Conservation (phyloP, 53 echinoderm and acorn worm species). For the Patiria pectinifera region DNA sequence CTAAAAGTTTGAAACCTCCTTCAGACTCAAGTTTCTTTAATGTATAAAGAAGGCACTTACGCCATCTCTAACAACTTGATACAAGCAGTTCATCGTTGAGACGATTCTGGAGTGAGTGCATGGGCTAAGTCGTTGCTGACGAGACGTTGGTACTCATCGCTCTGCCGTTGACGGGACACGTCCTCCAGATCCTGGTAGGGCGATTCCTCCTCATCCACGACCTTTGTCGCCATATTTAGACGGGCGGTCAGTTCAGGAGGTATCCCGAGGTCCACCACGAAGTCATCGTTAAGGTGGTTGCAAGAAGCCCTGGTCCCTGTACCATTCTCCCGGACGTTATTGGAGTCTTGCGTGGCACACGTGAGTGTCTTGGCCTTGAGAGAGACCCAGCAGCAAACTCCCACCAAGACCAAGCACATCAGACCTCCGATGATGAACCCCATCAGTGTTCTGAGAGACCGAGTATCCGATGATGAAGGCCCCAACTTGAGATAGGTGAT, state of each 20-base stretch:
- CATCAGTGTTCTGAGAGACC: slow-evolving; percentile 4
- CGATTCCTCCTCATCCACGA: slow-evolving; percentile 29
- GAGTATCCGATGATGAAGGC: background rate
- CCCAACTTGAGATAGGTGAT: background rate
- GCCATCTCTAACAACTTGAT: too few relatives aligned
- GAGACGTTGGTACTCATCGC: slow-evolving; percentile 51
- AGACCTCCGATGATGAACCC: slow-evolving; percentile 47
- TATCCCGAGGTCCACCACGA: slow-evolving; percentile 18
- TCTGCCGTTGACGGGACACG: slow-evolving; percentile 41
- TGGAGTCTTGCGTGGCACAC: slow-evolving; percentile 1
- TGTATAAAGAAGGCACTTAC: too few relatives aligned
- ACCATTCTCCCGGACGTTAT: background rate
- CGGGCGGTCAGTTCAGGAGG: background rate
- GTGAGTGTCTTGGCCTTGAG: slow-evolving; percentile 42
- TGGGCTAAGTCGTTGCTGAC: slow-evolving; percentile 30
- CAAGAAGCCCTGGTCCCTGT: background rate
- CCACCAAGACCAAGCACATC: slow-evolving; percentile 43
- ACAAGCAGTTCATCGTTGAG: background rate
- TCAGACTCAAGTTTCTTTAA: too few relatives aligned
- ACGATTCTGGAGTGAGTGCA: background rate
- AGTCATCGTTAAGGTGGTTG: background rate
- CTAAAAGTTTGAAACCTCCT: too few relatives aligned
- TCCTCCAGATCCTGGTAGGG: slow-evolving; percentile 52
- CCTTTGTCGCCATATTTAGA: slow-evolving; percentile 25
- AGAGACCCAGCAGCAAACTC: slow-evolving; percentile 46